Evolutionary conservation across 2,888 invertebrate genomes (phyloP).

Genomic region (Nemapogon koenigi): DNA sequence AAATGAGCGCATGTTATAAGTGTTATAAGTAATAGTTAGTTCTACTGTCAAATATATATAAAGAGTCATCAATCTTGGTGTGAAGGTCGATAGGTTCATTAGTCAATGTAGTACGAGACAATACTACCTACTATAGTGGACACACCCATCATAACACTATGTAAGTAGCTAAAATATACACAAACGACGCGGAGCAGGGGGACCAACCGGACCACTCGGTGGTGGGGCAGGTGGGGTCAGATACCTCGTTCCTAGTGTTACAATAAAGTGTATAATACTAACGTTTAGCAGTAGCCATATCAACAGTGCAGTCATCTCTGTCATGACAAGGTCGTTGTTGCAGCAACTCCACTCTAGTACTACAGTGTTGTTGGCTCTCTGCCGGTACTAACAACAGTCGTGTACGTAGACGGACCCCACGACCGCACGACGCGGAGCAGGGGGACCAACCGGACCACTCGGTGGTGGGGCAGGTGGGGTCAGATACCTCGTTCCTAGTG

Average conservation of each 20-base stretch:
- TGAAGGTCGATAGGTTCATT: too few relatives aligned
- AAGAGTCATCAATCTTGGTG: too few relatives aligned
- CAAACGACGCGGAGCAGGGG: constrained; percentile 87
- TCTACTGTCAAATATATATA: too few relatives aligned
- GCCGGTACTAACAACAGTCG: constrained; percentile 73
- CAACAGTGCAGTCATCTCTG: constrained; percentile 72
- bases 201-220: constrained; percentile 93
- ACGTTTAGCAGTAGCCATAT: constrained; percentile 81
- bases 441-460: constrained; percentile 93
- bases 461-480: constrained; percentile 78
- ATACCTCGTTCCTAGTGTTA: constrained; percentile 33
- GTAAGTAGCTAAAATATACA: too few relatives aligned
- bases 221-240: constrained; percentile 76
- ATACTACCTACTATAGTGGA: too few relatives aligned
- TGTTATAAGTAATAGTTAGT: too few relatives aligned
- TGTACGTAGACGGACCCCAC: too few relatives aligned
- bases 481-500: constrained; percentile 47
- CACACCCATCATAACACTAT: too few relatives aligned
- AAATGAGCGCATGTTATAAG: too few relatives aligned
- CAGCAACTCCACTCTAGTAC: constrained; percentile 71
- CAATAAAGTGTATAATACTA: constrained; percentile 22
- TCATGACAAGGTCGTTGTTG: constrained; percentile 78
- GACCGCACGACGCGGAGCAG: constrained; percentile 88
- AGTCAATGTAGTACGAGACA: too few relatives aligned
- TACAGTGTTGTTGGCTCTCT: constrained; percentile 70